Evolutionary conservation across 2,888 invertebrate species (phyloP).

Genomic region (Troglohyphantes excavatus): DNA sequence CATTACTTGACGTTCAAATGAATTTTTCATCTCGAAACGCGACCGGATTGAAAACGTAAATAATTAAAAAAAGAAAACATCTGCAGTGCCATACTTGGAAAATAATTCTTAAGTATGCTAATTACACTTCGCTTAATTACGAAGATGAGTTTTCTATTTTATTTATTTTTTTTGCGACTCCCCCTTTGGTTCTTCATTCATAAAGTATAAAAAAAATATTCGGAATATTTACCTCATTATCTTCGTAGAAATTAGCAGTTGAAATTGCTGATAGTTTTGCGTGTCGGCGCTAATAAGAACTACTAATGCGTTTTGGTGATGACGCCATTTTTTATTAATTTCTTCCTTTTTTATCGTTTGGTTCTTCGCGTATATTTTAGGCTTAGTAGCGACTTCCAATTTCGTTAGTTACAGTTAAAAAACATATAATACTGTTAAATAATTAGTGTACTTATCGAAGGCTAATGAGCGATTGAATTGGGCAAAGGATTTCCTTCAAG

Average conservation of each 20-base stretch:
- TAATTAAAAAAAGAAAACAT: slow-evolving; percentile 20
- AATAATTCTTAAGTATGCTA: slow-evolving; percentile 61
- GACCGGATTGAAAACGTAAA: slow-evolving; percentile 21
- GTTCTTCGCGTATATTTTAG: slow-evolving; percentile 14
- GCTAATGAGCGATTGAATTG: slow-evolving; percentile 37
- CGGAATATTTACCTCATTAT: slow-evolving; percentile 54
- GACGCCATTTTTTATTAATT: slow-evolving; percentile 25
- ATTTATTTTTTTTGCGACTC: not conserved
- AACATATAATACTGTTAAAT: slow-evolving; percentile 39
- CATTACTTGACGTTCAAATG: slow-evolving; percentile 24
- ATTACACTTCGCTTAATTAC: slow-evolving; percentile 64
- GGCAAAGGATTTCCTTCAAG: not conserved
- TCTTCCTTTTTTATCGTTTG: not conserved
- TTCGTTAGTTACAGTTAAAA: slow-evolving; percentile 36
- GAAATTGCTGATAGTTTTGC: slow-evolving; percentile 31
- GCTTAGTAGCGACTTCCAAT: slow-evolving; percentile 34
- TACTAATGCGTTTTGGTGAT: slow-evolving; percentile 48
- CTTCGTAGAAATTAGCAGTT: slow-evolving; percentile 59
- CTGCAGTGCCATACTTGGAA: slow-evolving; percentile 18
- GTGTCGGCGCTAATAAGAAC: slow-evolving; percentile 25
- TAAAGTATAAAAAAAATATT: slow-evolving; percentile 12
- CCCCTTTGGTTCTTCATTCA: not conserved
- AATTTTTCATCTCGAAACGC: slow-evolving; percentile 17
- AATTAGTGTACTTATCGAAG: slow-evolving; percentile 47
- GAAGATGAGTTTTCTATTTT: slow-evolving; percentile 33